Base-by-base conservation (phyloP, 2,797 vertebrate species). In the Melanotaenia maccullochi region DNA sequence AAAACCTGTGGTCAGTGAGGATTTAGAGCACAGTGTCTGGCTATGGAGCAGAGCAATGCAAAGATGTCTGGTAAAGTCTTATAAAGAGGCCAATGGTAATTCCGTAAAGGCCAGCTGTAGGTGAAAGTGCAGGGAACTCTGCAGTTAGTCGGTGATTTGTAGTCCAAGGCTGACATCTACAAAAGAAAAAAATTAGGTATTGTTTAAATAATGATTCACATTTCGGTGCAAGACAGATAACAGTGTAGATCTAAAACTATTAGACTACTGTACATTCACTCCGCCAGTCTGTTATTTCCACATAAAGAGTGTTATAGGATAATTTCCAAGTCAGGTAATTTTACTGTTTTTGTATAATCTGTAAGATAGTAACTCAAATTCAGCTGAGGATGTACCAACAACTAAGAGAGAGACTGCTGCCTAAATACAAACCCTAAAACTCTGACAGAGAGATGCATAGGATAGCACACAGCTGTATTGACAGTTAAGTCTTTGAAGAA, bases 1-100 rank as follows among this genome's bases (percentile, higher is more conserved):
- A 86, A 87, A 89, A 36, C 47, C 60, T 86, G 78, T n/a, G 65
- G 79, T 75, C 79, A 78, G 82, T 65, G 77, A 76, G 81, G 79
- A 85, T 84, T 82, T 57, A 63, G 76, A 71, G 78, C 58, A 67
- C 66, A 79, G 70, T 18, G 69, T 74, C 76, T 85, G 65, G 62
- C 78, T 70, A 51, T 60, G 80, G 80, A 57, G 28, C 16, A 5
- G 59, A 65, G 65, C 70, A 65, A 85, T 52, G 82, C 82, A 86
- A 85, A 81, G 85, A 71, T 9, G 62, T 90, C 88, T 92, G 88
- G 70, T 74, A 65, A 83, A 92, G 80, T 85, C 84, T 92, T 87
- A 83, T 35, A 12, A 57, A 65, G 81, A 82, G 62, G 64, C 64
- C 68, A 79, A 78, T 20, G 65, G 59, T 70, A 73, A 82, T 87